These are phyloP conservation scores for Hyles lineata DNA, from an alignment of 2,888 invertebrate species.

Conservation along the genomic window DNA sequence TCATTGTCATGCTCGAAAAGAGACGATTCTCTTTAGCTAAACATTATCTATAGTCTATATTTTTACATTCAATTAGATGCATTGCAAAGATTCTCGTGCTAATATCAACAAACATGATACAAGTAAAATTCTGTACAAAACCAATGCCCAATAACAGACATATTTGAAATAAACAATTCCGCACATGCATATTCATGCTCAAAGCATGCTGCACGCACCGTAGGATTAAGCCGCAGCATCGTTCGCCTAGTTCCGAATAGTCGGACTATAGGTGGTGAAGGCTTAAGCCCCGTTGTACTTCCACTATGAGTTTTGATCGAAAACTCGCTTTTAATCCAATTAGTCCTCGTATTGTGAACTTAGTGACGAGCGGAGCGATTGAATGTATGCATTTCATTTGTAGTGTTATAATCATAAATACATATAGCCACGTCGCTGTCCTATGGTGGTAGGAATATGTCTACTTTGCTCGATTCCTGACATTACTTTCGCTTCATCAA, in stretches of 20 bases:
- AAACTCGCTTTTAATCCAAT: constrained; percentile 67
- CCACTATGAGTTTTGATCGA: constrained; percentile 47
- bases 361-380: constrained; percentile 13
- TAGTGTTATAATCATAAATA: background rate
- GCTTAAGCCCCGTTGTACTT: constrained; percentile 8
- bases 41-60: too few species aligned
- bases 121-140: background rate
- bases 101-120: background rate
- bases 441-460: too few species aligned
- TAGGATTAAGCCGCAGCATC: background rate
- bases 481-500: too few species aligned
- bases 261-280: background rate
- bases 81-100: background rate
- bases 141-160: background rate
- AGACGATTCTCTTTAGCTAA: too few species aligned
- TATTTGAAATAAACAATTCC: background rate
- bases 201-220: background rate
- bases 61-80: too few species aligned
- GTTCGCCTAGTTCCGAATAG: background rate
- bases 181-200: background rate
- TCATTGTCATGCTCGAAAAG: too few species aligned
- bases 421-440: too few species aligned
- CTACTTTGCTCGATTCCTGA: too few species aligned
- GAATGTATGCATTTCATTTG: background rate
- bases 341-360: constrained; percentile 50